Conservation (phyloP, 2,888 invertebrate species). For the Tribolium freemani region DNA sequence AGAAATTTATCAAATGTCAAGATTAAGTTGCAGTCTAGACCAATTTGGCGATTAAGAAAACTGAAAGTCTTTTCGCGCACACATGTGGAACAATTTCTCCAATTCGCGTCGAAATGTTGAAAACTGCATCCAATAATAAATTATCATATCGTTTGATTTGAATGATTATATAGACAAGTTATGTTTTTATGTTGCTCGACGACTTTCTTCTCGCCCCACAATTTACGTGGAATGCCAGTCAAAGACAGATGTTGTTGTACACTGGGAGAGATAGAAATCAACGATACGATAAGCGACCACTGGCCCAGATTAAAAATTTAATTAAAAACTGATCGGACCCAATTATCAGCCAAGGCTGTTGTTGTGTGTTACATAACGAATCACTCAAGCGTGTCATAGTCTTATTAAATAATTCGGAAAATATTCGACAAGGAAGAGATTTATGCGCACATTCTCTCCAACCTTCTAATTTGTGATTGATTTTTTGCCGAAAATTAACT, state of each 20-base stretch:
- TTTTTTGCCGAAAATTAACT: too few species aligned
- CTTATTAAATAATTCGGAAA: not conserved
- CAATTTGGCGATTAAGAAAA: not conserved
- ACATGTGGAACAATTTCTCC: slow-evolving; percentile 10
- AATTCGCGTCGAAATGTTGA: not conserved
- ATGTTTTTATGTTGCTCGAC: slow-evolving; percentile 47
- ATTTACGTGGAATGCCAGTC: slow-evolving; percentile 50
- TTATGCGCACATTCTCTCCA: not conserved
- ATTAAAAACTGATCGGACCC: slow-evolving; percentile 18
- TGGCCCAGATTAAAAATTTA: slow-evolving; percentile 24
- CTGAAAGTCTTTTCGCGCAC: slow-evolving; percentile 7
- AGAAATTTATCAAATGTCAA: slow-evolving; percentile 15
- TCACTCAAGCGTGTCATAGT: slow-evolving; percentile 17
- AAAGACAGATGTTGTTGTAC: slow-evolving; percentile 48
- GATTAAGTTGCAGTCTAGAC: not conserved
- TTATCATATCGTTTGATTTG: slow-evolving; percentile 22
- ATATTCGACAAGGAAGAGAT: not conserved
- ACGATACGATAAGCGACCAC: slow-evolving; percentile 18
- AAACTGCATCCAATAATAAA: slow-evolving; percentile 4
- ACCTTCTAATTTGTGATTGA: too few species aligned
- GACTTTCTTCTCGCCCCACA: slow-evolving; percentile 53
- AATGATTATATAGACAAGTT: slow-evolving; percentile 27
- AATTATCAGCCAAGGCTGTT: slow-evolving; percentile 29
- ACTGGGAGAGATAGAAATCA: slow-evolving; percentile 49
- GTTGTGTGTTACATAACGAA: slow-evolving; percentile 13